Evolutionary conservation across 2,113 vertebrate genomes (phyloP).

Genomic region (Phaethon lepturus): DNA sequence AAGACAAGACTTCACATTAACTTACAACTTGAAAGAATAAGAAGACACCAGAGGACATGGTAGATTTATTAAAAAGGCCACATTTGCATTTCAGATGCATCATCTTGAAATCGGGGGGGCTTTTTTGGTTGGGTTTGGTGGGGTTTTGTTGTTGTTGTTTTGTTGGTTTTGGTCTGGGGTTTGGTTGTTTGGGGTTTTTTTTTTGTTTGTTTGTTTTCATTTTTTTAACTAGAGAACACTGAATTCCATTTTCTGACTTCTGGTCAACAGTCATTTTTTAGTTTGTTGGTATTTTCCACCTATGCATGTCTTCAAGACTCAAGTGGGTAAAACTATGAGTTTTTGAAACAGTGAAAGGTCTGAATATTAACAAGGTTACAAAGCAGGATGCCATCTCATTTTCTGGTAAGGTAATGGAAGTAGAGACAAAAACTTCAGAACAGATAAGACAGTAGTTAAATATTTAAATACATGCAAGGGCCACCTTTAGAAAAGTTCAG

Average conservation of each 20-base stretch:
- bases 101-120: neutral
- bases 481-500: neutral
- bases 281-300: neutral
- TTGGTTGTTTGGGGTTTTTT: neutral
- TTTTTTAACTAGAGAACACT: neutral
- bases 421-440: neutral
- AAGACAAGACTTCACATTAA: neutral
- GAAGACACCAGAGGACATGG: fast-evolving
- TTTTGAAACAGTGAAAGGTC: neutral
- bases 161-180: too few relatives aligned
- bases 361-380: neutral
- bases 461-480: neutral
- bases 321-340: neutral
- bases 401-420: neutral
- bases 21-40: neutral
- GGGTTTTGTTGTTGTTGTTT: neutral
- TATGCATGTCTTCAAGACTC: neutral
- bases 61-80: neutral
- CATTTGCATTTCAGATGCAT: neutral
- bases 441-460: neutral
- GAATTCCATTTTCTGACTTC: neutral
- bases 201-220: too few relatives aligned
- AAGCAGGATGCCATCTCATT: neutral
- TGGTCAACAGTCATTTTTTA: neutral
- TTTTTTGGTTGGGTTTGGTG: neutral